Evolutionary conservation across 2,113 vertebrate genomes (phyloP).

Genomic region (Sapayoa aenigma): DNA sequence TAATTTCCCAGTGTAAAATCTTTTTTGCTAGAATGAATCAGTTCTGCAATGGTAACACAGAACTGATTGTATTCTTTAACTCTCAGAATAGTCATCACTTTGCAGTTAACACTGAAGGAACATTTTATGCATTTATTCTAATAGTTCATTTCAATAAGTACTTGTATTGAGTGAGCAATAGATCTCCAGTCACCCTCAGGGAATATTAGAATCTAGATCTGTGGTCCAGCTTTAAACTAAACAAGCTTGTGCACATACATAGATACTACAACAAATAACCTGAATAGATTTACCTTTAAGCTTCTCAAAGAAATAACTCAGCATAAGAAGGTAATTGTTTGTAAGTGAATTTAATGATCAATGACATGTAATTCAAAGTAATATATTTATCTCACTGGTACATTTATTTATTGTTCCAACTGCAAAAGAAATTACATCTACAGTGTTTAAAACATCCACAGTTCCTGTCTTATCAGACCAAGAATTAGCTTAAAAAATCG

Average conservation of each 20-base stretch:
- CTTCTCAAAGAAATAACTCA: neutral
- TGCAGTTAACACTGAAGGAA: neutral
- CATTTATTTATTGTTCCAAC: neutral
- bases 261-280: neutral
- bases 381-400: neutral
- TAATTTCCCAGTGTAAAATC: constrained; percentile 17
- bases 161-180: neutral
- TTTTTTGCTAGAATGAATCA: neutral
- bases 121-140: constrained; percentile 3
- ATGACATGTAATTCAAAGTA: neutral
- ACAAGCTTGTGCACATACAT: neutral
- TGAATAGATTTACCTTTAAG: neutral
- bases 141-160: neutral
- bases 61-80: neutral
- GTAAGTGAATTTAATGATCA: neutral
- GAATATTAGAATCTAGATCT: neutral
- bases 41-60: neutral
- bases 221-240: neutral
- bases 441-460: neutral
- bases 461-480: neutral
- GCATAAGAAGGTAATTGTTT: neutral
- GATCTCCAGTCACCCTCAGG: neutral
- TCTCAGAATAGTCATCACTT: neutral
- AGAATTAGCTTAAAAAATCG: neutral
- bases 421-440: neutral